phyloP scores from a whole-genome alignment of 2,113 vertebrate species.

The Cyanocitta stelleri region DNA sequence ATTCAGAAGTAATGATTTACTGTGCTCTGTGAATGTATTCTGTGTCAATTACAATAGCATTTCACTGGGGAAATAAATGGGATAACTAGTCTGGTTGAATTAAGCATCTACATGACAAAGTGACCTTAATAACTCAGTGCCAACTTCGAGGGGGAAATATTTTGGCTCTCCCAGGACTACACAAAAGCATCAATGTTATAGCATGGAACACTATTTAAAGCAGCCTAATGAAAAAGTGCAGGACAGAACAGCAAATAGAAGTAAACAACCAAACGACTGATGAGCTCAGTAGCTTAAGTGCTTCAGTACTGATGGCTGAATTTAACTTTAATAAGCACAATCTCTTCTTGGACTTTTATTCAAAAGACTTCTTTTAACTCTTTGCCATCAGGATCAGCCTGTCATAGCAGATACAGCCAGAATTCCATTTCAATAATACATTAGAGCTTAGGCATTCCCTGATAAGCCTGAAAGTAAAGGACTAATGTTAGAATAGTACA shows the following conservation, averaged over 20 bases:
- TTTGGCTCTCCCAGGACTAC: background rate
- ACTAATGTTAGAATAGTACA: background rate
- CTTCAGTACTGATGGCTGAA: background rate
- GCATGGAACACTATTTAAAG: background rate
- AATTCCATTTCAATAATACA: background rate
- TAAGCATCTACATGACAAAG: conserved; percentile 34
- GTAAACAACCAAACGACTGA: background rate
- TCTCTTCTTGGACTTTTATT: background rate
- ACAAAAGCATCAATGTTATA: background rate
- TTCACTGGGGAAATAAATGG: conserved; percentile 23
- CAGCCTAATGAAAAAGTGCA: background rate
- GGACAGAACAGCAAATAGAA: background rate
- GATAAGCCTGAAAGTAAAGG: background rate
- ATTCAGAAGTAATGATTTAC: conserved; percentile 47
- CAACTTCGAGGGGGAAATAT: conserved; percentile 26
- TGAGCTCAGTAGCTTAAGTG: background rate
- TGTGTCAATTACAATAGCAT: conserved; percentile 11
- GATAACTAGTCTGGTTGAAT: conserved; percentile 19
- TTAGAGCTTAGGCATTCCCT: background rate
- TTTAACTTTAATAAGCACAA: background rate
- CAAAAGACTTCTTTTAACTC: background rate
- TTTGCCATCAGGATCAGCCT: background rate
- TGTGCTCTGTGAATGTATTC: background rate
- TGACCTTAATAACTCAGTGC: conserved; percentile 18
- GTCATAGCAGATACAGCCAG: background rate